Evolutionary conservation across 1,140 invertebrate species (phyloP).

Genomic region (Meloidogyne floridensis): DNA sequence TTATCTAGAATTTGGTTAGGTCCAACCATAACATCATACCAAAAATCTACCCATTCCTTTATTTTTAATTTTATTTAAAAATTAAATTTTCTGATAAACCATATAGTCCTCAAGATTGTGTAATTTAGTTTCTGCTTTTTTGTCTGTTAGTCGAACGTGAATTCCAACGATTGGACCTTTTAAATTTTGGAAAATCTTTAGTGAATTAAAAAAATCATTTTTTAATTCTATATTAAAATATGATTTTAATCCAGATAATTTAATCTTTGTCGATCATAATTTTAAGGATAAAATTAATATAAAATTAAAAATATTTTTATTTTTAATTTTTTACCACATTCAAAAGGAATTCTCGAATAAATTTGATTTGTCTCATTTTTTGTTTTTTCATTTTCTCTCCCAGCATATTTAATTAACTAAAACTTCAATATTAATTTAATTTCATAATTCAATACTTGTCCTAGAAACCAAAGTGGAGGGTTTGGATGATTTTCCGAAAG

Average conservation of each 20-base stretch:
- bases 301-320: too few species aligned
- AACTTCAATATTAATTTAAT: too few species aligned
- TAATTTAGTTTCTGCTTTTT: conserved; percentile 94
- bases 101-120: conserved; percentile 96
- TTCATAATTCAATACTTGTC: neutral
- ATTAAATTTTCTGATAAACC: conserved; percentile 74
- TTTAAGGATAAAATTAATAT: neutral
- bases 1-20: neutral
- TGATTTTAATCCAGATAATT: too few species aligned
- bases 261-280: too few species aligned
- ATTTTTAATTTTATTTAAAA: neutral
- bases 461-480: neutral
- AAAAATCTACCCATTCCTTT: neutral
- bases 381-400: neutral
- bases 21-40: neutral
- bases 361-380: neutral
- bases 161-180: conserved; percentile 72
- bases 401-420: neutral
- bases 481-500: neutral
- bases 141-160: conserved; percentile 93
- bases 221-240: too few species aligned
- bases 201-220: neutral
- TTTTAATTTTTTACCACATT: neutral
- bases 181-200: neutral
- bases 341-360: neutral